These are phyloP conservation scores for Cydia strobilella DNA, from an alignment of 1,140 invertebrate species.

Conservation along the genomic window DNA sequence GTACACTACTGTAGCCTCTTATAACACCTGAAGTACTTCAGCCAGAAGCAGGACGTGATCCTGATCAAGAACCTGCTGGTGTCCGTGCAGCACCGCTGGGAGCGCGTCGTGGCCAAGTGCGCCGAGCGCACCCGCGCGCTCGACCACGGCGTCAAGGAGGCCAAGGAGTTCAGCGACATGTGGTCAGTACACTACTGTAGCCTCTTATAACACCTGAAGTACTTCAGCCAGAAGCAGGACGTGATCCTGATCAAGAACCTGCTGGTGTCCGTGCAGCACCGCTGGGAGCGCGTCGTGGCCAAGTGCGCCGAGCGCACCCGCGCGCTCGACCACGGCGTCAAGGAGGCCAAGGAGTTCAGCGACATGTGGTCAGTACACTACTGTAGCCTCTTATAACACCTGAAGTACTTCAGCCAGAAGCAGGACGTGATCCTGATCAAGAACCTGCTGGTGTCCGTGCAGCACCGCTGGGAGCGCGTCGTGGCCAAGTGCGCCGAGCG, in stretches of 20 bases:
- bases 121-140: conserved; percentile 95
- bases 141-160: conserved; percentile 98
- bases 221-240: conserved; percentile 99
- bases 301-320: conserved; percentile 97
- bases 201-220: conserved; percentile 89
- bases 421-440: conserved; percentile 99
- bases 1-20: too few species aligned
- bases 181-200: too few species aligned
- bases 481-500: conserved; percentile 97
- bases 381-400: conserved; percentile 78
- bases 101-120: conserved; percentile 97
- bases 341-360: conserved; percentile 97
- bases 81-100: conserved; percentile 98
- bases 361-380: conserved; percentile 75
- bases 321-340: conserved; percentile 96
- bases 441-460: conserved; percentile 97
- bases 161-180: conserved; percentile 94
- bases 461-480: conserved; percentile 98
- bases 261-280: conserved; percentile 97
- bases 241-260: conserved; percentile 99
- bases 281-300: conserved; percentile 98
- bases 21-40: conserved; percentile 97
- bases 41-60: conserved; percentile 99
- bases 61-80: conserved; percentile 98
- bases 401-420: conserved; percentile 99